Conservation (phyloP, 2,113 vertebrate species). For the Percina caprodes region DNA sequence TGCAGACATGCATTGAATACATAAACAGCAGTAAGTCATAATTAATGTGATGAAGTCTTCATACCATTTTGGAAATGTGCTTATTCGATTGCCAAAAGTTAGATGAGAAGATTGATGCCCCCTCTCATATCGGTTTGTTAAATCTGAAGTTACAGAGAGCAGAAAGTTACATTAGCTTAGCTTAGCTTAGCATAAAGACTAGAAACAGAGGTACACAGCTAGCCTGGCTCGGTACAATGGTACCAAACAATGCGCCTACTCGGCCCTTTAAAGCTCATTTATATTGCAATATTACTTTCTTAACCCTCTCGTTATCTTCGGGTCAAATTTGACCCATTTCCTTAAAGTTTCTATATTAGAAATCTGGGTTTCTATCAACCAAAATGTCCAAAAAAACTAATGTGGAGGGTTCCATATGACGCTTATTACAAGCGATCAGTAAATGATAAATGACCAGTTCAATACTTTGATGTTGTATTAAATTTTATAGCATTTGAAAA, state of each 20-base stretch:
- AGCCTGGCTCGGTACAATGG: not conserved
- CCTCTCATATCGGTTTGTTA: not conserved
- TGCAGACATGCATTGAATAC: constrained; percentile 87
- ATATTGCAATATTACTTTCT: no score
- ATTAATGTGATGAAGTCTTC: not conserved
- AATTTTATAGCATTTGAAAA: no score
- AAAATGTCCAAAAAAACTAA: no score
- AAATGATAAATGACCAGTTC: no score
- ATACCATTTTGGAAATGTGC: not conserved
- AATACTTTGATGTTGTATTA: no score
- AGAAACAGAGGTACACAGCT: not conserved
- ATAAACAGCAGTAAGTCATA: constrained; percentile 84
- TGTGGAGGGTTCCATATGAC: no score
- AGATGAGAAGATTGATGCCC: not conserved
- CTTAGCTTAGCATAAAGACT: not conserved
- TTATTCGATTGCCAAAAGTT: not conserved
- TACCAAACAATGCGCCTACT: not conserved
- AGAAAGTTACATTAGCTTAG: not conserved
- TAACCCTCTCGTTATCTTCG: no score
- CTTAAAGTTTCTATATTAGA: no score
- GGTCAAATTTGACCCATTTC: no score
- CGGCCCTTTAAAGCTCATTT: not conserved
- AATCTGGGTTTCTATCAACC: no score
- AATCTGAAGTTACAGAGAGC: not conserved
- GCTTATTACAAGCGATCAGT: no score